Evolutionary conservation across 2,113 vertebrate species (phyloP).

Genomic region (Siniperca knerii): DNA sequence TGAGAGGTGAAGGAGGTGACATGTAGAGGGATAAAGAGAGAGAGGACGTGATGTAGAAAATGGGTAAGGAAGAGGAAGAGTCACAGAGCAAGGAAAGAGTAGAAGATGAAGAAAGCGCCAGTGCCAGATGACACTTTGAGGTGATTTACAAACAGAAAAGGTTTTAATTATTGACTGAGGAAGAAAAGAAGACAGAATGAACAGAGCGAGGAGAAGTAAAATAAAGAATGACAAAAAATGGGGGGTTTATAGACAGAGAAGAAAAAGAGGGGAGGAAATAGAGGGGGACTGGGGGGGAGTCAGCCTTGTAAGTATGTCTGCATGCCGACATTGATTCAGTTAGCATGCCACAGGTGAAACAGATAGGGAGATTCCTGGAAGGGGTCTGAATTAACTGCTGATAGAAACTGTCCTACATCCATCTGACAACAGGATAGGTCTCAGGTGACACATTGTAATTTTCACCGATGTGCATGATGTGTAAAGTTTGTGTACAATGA

Average conservation of each 20-base stretch:
- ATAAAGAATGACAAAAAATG: background rate
- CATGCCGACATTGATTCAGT: conserved; percentile 87
- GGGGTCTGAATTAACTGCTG: conserved; percentile 81
- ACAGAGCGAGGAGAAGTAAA: background rate
- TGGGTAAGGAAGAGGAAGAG: background rate
- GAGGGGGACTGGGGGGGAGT: conserved; percentile 3
- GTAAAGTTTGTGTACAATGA: background rate
- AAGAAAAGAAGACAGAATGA: background rate
- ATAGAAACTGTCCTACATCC: conserved; percentile 38
- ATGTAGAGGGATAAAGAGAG: background rate
- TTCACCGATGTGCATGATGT: background rate
- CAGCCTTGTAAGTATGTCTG: conserved; percentile 81
- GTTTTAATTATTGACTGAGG: background rate
- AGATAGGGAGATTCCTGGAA: conserved; percentile 86
- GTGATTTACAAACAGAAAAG: conserved; percentile 2
- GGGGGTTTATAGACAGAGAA: background rate
- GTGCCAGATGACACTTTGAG: background rate
- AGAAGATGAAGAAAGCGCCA: background rate
- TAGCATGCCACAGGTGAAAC: conserved; percentile 87
- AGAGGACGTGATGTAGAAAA: background rate
- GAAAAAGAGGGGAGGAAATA: conserved; percentile 2
- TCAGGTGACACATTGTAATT: background rate
- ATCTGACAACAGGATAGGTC: background rate
- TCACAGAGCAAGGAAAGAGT: background rate
- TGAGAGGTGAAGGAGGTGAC: background rate